Percentiles rank a stretch among this genome's conserved stretches.
phyloP scores from a whole-genome alignment of 2,113 vertebrate species.

The Saguinus midas region DNA sequence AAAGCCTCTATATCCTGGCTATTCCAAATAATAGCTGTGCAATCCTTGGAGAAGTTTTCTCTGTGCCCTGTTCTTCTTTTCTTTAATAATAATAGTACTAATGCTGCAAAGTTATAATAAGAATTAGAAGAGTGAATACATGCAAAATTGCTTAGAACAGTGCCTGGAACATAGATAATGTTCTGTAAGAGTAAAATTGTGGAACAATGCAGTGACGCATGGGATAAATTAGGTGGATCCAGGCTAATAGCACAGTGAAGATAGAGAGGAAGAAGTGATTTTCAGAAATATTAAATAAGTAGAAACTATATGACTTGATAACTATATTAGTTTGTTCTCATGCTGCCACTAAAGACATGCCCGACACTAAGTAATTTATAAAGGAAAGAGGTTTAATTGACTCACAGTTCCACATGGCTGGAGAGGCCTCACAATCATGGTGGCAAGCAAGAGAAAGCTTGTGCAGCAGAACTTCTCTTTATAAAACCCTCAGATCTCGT shows the following conservation, averaged over 20 bases:
- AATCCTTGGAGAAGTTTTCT: not conserved
- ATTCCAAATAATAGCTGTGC: not conserved
- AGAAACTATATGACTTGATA: not conserved
- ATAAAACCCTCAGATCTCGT: too few species aligned
- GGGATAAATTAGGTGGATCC: not conserved
- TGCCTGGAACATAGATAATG: accelerated
- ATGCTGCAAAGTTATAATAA: not conserved
- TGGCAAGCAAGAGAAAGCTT: too few species aligned
- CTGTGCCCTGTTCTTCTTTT: not conserved
- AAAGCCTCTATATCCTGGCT: not conserved
- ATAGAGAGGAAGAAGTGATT: not conserved
- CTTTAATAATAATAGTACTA: not conserved
- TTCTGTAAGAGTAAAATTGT: not conserved
- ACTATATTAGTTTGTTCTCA: too few species aligned
- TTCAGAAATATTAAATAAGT: not conserved
- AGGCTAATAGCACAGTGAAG: not conserved
- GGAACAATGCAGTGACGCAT: not conserved
- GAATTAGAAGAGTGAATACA: not conserved
- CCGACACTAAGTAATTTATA: too few species aligned
- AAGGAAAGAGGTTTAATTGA: too few species aligned
- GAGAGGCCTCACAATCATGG: too few species aligned
- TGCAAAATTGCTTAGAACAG: not conserved
- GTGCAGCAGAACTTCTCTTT: too few species aligned
- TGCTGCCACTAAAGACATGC: too few species aligned
- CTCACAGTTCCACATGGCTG: too few species aligned